Conservation (phyloP, 1,140 invertebrate genomes). For the Drosophila tsacasi region DNA sequence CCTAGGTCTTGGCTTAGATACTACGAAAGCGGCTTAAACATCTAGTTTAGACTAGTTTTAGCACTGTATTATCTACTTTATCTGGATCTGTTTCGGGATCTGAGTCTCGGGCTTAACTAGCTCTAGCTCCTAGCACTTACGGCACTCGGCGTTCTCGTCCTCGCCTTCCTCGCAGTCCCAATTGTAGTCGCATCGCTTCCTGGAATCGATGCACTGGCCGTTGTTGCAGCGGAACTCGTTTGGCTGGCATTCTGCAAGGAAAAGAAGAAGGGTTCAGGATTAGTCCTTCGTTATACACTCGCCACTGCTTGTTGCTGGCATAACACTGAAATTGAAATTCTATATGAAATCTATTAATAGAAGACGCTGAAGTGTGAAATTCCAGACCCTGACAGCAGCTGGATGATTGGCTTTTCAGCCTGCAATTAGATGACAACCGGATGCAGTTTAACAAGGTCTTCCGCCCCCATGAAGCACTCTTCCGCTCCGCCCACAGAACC, state of each 20-base stretch:
- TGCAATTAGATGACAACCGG: slow-evolving; percentile 76
- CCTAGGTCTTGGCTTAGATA: slow-evolving; percentile 18
- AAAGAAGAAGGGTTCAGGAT: background rate
- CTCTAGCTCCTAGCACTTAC: slow-evolving; percentile 82
- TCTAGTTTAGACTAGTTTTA: slow-evolving; percentile 45
- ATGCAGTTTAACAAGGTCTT: slow-evolving; percentile 81
- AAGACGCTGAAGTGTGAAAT: background rate
- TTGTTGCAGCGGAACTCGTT: slow-evolving; percentile 88
- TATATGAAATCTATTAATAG: slow-evolving; percentile 4
- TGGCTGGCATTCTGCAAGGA: slow-evolving; percentile 87
- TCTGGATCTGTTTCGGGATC: background rate
- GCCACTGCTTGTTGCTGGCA: background rate
- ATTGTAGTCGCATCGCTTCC: slow-evolving; percentile 88
- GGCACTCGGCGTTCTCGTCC: slow-evolving; percentile 88
- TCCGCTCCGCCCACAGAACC: background rate
- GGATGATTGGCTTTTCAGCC: slow-evolving; percentile 19
- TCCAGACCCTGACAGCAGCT: background rate
- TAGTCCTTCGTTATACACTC: background rate
- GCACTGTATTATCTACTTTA: slow-evolving; percentile 17
- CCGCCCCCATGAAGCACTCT: slow-evolving; percentile 20
- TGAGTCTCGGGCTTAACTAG: background rate
- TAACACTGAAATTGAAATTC: background rate
- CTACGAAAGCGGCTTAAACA: slow-evolving; percentile 41
- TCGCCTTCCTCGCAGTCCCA: slow-evolving; percentile 88
- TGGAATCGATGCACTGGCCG: slow-evolving; percentile 89